Base-by-base conservation (phyloP, 64 coral and sea anemone species). In the Exaiptasia diaphana region DNA sequence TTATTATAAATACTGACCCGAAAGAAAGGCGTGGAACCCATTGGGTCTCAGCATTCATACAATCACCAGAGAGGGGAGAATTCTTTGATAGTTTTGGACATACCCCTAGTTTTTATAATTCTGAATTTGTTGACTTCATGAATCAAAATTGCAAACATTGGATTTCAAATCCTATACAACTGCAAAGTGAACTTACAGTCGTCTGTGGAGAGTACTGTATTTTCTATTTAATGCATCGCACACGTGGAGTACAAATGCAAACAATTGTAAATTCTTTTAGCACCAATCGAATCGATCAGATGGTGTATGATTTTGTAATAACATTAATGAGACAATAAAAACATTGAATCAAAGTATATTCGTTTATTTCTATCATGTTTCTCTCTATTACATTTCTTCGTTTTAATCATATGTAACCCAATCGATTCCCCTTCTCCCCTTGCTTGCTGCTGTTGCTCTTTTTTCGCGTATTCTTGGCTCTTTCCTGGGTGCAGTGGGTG, bases 31-130 rank as follows among this genome's bases (percentile, higher is more conserved):
- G 38, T 43, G 73, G 73, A 50, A n/a, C n/a, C n/a, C n/a, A 64
- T 43, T 80, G 77, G 77, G 77, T 80, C 0, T 53, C 56, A 24
- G 35, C 38, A 20, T 61, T 63, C 39, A 63, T 80, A 40, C 5
- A 21, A 12, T 23, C 71, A 13, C 25, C 33, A 62, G 18, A 80
- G 35, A 36, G 40, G 1, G 57, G 31, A 39, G 53, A 64, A 61
- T 62, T 62, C 23, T 80, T 80, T 39, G 77, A 80, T 64, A 53
- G 44, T 54, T 80, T 63, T 23, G 77, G 77, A 41, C 22, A 28
- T 3, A 14, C 53, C 14, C 77, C 77, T 39, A 4, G 11, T 40
- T 40, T 44, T 3, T 43, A 42, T 74, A 67, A 14, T 4, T 3
- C 3, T 1, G 28, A 28, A 3, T 67, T 31, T 37, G 4, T 74